Conservation (phyloP, 2,888 invertebrate species). For the Caenorhabditis sp. region DNA sequence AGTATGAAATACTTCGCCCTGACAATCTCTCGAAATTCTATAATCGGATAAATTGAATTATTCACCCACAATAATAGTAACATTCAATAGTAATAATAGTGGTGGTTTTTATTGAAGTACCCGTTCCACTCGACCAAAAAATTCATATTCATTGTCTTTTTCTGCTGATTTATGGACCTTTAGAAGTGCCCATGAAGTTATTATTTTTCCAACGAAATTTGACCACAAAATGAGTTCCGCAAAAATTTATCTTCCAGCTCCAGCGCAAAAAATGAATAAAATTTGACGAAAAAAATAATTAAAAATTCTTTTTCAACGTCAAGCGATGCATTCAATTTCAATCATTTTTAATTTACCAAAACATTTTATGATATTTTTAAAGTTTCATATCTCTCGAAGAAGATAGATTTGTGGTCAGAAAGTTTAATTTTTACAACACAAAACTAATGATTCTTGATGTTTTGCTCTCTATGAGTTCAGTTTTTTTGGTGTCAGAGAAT, state of each 20-base stretch:
- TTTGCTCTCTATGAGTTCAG: no score
- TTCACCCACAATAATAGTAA: background rate
- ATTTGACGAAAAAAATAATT: background rate
- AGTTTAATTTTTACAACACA: background rate
- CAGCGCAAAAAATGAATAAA: no score
- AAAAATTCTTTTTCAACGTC: background rate
- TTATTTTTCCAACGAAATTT: no score
- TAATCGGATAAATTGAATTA: conserved; percentile 1
- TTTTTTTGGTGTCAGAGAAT: background rate
- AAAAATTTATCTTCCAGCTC: no score
- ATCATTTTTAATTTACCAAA: background rate
- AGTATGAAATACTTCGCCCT: no score
- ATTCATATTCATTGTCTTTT: background rate
- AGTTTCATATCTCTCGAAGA: background rate
- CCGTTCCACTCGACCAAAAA: background rate
- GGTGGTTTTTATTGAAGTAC: background rate
- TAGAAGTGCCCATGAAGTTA: background rate
- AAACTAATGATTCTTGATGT: no score
- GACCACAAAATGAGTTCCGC: no score
- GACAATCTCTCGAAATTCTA: background rate
- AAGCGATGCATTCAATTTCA: background rate
- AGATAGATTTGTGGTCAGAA: background rate
- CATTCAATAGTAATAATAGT: background rate
- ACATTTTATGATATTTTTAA: background rate
- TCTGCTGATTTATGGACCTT: background rate